Conservation (phyloP, 2,113 vertebrate genomes). For the Notechis scutatus region DNA sequence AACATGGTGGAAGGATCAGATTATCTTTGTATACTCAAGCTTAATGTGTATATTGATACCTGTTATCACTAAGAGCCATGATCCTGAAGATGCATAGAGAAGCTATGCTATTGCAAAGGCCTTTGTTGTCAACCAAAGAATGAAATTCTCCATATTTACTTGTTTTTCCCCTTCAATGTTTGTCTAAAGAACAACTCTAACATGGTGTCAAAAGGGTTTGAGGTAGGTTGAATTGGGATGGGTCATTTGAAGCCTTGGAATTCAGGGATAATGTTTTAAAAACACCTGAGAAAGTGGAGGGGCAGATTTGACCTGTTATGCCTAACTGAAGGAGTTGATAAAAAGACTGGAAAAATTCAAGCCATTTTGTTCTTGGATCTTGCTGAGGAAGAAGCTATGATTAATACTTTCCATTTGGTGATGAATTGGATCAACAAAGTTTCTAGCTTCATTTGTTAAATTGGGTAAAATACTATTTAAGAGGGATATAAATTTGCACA, state of each 20-base stretch:
- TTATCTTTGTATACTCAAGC: not conserved
- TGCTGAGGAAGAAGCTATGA: not conserved
- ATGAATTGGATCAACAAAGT: not conserved
- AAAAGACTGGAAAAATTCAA: not conserved
- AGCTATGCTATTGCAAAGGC: not conserved
- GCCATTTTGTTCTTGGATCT: not conserved
- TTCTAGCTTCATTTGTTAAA: not conserved
- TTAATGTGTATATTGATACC: not conserved
- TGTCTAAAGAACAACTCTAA: not conserved
- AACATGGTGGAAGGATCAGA: not conserved
- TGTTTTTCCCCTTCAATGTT: not conserved
- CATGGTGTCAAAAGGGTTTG: not conserved
- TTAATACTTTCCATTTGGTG: not conserved
- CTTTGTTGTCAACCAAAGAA: not conserved
- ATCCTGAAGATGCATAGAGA: not conserved
- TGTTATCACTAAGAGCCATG: not conserved
- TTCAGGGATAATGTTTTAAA: not conserved
- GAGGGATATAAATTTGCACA: not conserved
- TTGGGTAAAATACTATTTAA: not conserved
- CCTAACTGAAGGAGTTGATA: not conserved
- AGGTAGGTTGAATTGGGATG: not conserved
- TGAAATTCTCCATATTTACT: not conserved
- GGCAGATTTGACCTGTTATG: not conserved
- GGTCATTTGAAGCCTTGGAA: not conserved
- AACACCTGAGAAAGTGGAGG: not conserved